These are phyloP conservation scores for Conops quadrifasciatus DNA, from an alignment of 2,888 invertebrate species.

Conservation along the genomic window DNA sequence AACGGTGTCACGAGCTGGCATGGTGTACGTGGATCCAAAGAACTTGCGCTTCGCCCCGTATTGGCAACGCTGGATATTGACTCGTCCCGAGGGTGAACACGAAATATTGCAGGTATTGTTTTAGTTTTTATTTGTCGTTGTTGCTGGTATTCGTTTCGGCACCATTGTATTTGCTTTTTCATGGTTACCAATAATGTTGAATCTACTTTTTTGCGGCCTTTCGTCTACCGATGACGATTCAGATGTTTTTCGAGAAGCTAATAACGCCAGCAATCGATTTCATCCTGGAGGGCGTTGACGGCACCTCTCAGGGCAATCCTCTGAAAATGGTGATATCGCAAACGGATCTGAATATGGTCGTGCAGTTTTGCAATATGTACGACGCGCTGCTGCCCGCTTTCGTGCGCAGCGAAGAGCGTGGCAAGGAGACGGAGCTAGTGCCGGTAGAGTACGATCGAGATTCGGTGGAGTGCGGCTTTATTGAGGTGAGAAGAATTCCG, in stretches of 20 bases:
- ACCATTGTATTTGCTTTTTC: not conserved
- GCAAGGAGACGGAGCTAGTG: constrained; percentile 65
- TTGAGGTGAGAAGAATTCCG: too few species aligned
- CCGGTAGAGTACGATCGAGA: constrained; percentile 66
- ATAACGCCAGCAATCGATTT: constrained; percentile 77
- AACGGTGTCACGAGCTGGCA: constrained; percentile 90
- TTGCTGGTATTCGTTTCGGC: too few species aligned
- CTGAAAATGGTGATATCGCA: constrained; percentile 84
- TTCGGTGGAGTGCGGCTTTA: constrained; percentile 77
- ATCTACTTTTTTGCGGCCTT: not conserved
- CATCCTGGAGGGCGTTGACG: constrained; percentile 77
- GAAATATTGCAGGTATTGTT: constrained; percentile 62
- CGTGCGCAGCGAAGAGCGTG: constrained; percentile 63
- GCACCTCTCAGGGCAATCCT: constrained; percentile 76
- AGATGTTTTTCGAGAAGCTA: constrained; percentile 78
- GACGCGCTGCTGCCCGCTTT: constrained; percentile 71
- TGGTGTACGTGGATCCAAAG: constrained; percentile 94
- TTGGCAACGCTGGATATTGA: constrained; percentile 83
- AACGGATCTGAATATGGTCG: constrained; percentile 86
- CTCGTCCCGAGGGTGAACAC: constrained; percentile 68
- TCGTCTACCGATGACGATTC: constrained; percentile 29
- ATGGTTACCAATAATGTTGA: not conserved
- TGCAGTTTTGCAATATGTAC: constrained; percentile 83
- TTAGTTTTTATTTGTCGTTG: not conserved
- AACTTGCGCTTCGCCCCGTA: constrained; percentile 86